Percentiles rank a stretch among this genome's conserved stretches.
Conservation (phyloP, 2,113 vertebrate species). For the rabbit (Oryctolagus cuniculus) region DNA sequence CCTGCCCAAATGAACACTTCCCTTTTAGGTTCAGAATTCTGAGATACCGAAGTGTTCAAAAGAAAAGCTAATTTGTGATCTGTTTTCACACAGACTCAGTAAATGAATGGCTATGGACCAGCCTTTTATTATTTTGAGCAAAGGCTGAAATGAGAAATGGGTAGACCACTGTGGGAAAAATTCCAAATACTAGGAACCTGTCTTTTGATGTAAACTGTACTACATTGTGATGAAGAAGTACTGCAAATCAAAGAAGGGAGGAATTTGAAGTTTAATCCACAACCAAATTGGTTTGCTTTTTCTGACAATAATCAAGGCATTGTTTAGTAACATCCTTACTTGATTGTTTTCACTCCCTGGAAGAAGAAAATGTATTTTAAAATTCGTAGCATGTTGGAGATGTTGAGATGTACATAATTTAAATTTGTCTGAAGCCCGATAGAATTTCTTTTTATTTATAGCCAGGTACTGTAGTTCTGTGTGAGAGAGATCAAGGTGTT, state of each 20-base stretch:
- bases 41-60: slow-evolving; percentile 1
- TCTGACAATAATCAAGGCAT: slow-evolving; percentile 45
- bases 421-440: not conserved
- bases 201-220: slow-evolving; percentile 40
- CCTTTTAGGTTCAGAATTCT: slow-evolving; percentile 55
- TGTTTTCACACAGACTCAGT: slow-evolving; percentile 55
- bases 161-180: not conserved
- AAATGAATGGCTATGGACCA: slow-evolving; percentile 25
- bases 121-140: slow-evolving; percentile 31
- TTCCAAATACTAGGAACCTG: not conserved
- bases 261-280: slow-evolving; percentile 55
- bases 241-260: slow-evolving; percentile 36
- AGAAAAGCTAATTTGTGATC: slow-evolving; percentile 34
- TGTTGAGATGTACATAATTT: not conserved
- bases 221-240: slow-evolving; percentile 9
- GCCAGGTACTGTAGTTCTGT: not conserved
- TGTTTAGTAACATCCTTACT: slow-evolving; percentile 32
- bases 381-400: not conserved
- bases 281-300: slow-evolving; percentile 57
- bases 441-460: not conserved
- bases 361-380: slow-evolving; percentile 15
- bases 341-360: slow-evolving; percentile 17
- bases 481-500: not conserved
- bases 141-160: slow-evolving; percentile 37
- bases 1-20: slow-evolving; percentile 60